A percentile compares a stretch with the other conserved stretches of the same genome.
Conservation (phyloP, 2,888 invertebrate genomes). For the Nezara viridula region DNA sequence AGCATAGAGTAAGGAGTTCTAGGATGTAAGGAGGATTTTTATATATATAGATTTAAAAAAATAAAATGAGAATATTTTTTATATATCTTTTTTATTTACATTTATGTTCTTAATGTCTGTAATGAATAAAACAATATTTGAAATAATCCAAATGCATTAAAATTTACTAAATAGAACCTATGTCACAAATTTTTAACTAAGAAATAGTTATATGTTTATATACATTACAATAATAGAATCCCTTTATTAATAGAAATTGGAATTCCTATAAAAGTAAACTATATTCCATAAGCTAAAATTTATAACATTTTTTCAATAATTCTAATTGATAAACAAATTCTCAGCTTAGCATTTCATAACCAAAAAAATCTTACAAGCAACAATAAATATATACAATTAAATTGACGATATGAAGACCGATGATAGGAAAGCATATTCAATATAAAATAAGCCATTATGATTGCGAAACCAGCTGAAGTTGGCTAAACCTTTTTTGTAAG, state of each 20-base stretch:
- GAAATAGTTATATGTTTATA: not conserved
- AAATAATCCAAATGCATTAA: too few relatives aligned
- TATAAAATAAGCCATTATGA: slow-evolving; percentile 32
- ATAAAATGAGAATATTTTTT: too few relatives aligned
- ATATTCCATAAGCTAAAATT: slow-evolving; percentile 23
- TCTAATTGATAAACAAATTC: not conserved
- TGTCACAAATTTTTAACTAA: not conserved
- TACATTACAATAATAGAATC: not conserved
- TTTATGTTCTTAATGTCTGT: not conserved
- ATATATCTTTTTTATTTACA: not conserved
- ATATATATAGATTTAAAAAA: too few relatives aligned
- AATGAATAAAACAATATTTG: not conserved
- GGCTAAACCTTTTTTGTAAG: slow-evolving; percentile 86
- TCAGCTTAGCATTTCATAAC: not conserved
- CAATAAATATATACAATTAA: slow-evolving; percentile 8
- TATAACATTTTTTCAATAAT: not conserved
- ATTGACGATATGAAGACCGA: slow-evolving; percentile 9
- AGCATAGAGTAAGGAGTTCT: too few relatives aligned
- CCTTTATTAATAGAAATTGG: not conserved
- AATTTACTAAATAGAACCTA: not conserved
- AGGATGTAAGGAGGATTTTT: too few relatives aligned
- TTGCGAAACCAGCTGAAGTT: slow-evolving; percentile 72
- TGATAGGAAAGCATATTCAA: not conserved
- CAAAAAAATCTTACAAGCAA: slow-evolving; percentile 23
- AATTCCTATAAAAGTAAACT: slow-evolving; percentile 1